These are phyloP conservation scores for Mallotus villosus DNA, from an alignment of 2,797 vertebrate species.

Conservation along the genomic window DNA sequence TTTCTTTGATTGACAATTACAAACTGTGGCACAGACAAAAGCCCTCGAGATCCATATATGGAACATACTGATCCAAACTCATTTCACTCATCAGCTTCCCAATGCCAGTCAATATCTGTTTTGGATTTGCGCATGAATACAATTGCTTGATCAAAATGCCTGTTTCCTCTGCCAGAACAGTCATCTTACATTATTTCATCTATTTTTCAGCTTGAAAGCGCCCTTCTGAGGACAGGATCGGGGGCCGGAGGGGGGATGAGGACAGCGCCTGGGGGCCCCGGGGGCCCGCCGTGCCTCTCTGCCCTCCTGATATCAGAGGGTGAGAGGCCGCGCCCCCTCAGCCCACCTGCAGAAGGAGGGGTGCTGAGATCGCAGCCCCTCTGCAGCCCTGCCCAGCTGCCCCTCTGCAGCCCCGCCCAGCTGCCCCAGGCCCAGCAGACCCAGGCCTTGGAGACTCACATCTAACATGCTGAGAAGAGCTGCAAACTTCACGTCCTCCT, in stretches of 20 bases:
- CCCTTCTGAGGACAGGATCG: neutral
- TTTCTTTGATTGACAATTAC: neutral
- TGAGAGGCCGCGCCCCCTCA: slow-evolving; percentile 31
- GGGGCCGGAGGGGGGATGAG: slow-evolving; percentile 24
- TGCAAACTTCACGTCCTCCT: too few species aligned
- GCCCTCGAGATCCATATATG: neutral
- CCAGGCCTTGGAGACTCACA: slow-evolving; percentile 53
- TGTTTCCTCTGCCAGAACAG: slow-evolving; percentile 6
- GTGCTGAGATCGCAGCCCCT: slow-evolving; percentile 16
- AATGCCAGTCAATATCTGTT: neutral
- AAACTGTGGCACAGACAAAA: neutral
- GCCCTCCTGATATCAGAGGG: slow-evolving; percentile 61
- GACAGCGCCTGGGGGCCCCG: neutral
- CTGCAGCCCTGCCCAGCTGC: slow-evolving; percentile 32
- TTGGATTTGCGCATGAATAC: neutral
- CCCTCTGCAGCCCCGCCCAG: too few species aligned
- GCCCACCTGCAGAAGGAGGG: slow-evolving; percentile 24
- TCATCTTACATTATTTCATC: neutral
- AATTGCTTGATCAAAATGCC: too few species aligned
- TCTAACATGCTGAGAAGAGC: slow-evolving; percentile 43
- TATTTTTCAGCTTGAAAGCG: slow-evolving; percentile 54
- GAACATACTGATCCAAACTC: neutral
- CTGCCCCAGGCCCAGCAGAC: too few species aligned
- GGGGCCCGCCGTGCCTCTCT: slow-evolving; percentile 27
- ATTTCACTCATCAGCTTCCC: neutral